phyloP scores from a whole-genome alignment of 2,797 vertebrate species.

The Tenualosa thibaudeaui region DNA sequence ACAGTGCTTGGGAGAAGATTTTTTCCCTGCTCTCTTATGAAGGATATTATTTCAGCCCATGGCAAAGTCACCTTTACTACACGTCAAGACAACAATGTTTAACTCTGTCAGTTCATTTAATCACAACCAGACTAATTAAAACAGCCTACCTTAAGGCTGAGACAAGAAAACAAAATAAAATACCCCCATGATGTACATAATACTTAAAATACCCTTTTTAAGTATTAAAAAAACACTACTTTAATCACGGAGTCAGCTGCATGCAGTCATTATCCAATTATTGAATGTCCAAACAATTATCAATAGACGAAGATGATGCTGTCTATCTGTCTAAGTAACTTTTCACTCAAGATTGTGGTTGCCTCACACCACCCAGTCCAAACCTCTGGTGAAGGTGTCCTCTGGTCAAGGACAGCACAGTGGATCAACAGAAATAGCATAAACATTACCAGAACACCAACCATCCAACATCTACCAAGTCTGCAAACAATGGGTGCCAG shows the following conservation, averaged over 20 bases:
- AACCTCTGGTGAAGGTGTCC: background rate
- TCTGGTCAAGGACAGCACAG: background rate
- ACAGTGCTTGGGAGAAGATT: background rate
- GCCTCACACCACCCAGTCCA: background rate
- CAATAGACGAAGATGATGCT: background rate
- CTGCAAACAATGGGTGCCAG: background rate
- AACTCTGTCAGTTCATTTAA: background rate
- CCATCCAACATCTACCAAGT: background rate
- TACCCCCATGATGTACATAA: background rate
- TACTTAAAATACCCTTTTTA: background rate
- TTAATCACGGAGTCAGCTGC: constrained; percentile 10
- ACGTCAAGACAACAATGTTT: background rate
- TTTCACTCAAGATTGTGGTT: background rate
- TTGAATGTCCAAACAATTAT: background rate
- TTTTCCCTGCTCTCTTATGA: background rate
- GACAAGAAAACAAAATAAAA: background rate
- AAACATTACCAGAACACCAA: background rate
- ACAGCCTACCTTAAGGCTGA: background rate
- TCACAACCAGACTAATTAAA: background rate
- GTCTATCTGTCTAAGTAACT: background rate
- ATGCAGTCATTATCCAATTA: background rate
- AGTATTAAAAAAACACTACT: background rate
- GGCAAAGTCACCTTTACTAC: background rate
- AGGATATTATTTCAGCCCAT: background rate
- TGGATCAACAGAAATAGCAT: background rate